These are phyloP conservation scores for Hydriomena furcata DNA, from an alignment of 2,888 invertebrate species.

Conservation along the genomic window DNA sequence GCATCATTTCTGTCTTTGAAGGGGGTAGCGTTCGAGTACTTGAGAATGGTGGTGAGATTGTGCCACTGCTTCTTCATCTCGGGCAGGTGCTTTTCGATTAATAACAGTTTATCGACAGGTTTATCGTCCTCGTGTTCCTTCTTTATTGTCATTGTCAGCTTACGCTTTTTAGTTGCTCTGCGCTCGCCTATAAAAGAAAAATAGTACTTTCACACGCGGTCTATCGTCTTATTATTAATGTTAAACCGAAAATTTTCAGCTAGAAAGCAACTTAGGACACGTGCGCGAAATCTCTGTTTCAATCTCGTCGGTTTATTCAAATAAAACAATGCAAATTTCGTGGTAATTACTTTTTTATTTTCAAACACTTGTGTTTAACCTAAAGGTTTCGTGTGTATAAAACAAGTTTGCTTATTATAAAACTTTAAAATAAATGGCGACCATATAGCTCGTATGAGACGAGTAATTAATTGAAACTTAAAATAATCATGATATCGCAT, in stretches of 20 bases:
- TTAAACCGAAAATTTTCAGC: conserved; percentile 11
- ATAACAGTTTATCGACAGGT: conserved; percentile 45
- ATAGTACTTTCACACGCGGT: conserved; percentile 70
- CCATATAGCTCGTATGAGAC: too few species aligned
- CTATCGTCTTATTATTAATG: conserved; percentile 39
- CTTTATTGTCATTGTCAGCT: conserved; percentile 58
- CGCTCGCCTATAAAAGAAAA: conserved; percentile 79
- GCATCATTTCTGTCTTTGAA: conserved; percentile 66
- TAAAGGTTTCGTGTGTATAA: neutral
- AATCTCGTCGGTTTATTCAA: neutral
- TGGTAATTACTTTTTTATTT: too few species aligned
- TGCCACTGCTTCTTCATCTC: conserved; percentile 74
- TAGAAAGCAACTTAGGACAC: conserved; percentile 16
- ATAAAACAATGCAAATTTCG: neutral
- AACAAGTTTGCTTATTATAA: neutral
- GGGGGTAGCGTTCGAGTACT: conserved; percentile 71
- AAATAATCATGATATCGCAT: too few species aligned
- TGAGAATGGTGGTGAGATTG: conserved; percentile 67
- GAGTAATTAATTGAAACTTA: too few species aligned
- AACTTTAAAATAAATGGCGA: conserved; percentile 5
- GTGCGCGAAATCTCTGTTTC: neutral
- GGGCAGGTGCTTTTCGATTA: conserved; percentile 40
- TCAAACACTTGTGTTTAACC: neutral
- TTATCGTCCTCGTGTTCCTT: conserved; percentile 52
- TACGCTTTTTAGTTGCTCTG: conserved; percentile 66